These are phyloP conservation scores for Thunnus maccoyii DNA, from an alignment of 2,113 vertebrate species.

Conservation along the genomic window DNA sequence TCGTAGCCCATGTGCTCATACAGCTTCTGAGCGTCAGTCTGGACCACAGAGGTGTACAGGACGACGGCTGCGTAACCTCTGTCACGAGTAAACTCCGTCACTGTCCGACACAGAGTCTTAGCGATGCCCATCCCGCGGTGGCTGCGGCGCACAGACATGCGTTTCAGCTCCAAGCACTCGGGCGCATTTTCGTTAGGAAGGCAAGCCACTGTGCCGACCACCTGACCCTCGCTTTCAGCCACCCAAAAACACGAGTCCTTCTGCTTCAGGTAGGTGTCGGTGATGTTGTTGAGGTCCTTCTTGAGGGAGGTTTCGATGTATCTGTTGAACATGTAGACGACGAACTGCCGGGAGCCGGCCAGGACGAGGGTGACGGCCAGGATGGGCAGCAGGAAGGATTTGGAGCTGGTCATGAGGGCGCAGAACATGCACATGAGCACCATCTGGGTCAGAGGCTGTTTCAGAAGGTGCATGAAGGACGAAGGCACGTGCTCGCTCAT, in stretches of 20 bases:
- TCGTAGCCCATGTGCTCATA: conserved; percentile 82
- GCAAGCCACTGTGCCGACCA: conserved; percentile 82
- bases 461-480: conserved; percentile 81
- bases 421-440: conserved; percentile 79
- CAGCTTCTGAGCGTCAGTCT: conserved; percentile 84
- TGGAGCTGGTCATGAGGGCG: conserved; percentile 79
- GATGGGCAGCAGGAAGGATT: conserved; percentile 81
- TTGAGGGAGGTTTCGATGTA: conserved; percentile 78
- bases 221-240: conserved; percentile 78
- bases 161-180: conserved; percentile 80
- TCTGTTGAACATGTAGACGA: conserved; percentile 66
- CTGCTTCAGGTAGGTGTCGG: conserved; percentile 68
- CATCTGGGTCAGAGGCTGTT: conserved; percentile 83
- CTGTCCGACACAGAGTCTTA: conserved; percentile 79
- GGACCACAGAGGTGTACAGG: conserved; percentile 83
- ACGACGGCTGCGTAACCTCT: conserved; percentile 75
- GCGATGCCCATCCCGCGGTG: conserved; percentile 83
- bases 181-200: conserved; percentile 40
- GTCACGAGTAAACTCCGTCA: conserved; percentile 77
- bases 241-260: conserved; percentile 86
- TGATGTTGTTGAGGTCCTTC: conserved; percentile 77
- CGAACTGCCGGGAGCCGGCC: conserved; percentile 75
- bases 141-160: conserved; percentile 78
- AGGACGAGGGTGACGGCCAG: conserved; percentile 81
- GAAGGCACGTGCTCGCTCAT: conserved; percentile 85